These are phyloP conservation scores for Acomys russatus DNA, from an alignment of 2,797 vertebrate species.

Conservation along the genomic window DNA sequence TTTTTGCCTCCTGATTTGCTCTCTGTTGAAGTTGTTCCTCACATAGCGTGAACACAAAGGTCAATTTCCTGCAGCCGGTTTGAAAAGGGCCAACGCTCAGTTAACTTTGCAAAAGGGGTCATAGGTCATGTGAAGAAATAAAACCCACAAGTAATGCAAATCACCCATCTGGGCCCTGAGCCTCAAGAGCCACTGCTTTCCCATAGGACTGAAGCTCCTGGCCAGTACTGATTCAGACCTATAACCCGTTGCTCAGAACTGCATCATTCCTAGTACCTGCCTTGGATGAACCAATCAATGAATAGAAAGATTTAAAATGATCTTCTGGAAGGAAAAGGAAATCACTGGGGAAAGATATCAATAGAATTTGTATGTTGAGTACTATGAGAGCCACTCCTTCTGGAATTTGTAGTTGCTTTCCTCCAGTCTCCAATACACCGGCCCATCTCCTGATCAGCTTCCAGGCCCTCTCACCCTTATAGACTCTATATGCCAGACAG, in stretches of 20 bases:
- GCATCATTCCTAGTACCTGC: neutral
- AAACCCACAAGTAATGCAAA: constrained; percentile 77
- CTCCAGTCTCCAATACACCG: neutral
- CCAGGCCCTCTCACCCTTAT: no score
- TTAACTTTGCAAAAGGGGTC: constrained; percentile 81
- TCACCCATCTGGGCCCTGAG: constrained; percentile 56
- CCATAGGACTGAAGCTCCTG: neutral
- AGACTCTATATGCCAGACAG: neutral
- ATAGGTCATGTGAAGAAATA: constrained; percentile 77
- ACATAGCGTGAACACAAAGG: constrained; percentile 82
- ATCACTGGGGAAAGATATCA: neutral
- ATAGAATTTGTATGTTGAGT: neutral
- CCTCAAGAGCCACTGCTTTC: neutral
- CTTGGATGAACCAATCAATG: neutral
- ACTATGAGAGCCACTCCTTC: neutral
- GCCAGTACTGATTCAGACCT: neutral
- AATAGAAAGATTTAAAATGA: neutral
- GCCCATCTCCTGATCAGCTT: neutral
- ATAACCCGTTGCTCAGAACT: neutral
- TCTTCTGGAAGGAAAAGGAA: neutral
- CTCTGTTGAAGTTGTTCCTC: constrained; percentile 72
- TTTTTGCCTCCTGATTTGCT: constrained; percentile 67
- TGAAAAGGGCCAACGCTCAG: constrained; percentile 79
- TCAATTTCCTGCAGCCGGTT: constrained; percentile 80
- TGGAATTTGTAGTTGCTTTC: constrained; percentile 10